phyloP scores from a whole-genome alignment of 2,888 invertebrate species.

The Beris morrisii region DNA sequence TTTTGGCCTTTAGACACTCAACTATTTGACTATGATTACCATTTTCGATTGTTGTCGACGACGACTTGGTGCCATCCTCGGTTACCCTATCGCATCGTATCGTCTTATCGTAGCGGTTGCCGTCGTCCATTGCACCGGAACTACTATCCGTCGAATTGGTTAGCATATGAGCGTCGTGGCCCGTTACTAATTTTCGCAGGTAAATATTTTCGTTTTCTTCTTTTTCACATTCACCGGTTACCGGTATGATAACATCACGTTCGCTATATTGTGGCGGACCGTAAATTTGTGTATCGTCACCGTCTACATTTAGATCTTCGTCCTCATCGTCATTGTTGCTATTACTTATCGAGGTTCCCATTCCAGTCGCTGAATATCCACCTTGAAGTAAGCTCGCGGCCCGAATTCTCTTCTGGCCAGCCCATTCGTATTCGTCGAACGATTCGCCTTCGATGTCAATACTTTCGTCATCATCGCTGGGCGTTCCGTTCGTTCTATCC shows the following conservation, averaged over 20 bases:
- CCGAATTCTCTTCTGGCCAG: constrained; percentile 80
- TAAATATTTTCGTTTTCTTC: constrained; percentile 49
- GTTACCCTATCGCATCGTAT: constrained; percentile 3
- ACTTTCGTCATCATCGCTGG: constrained; percentile 60
- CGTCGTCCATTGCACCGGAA: constrained; percentile 4
- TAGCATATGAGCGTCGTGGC: constrained; percentile 32
- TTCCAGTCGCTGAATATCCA: constrained; percentile 61
- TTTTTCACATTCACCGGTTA: constrained; percentile 55
- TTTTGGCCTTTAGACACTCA: constrained; percentile 74
- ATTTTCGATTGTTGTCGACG: background rate
- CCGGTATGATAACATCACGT: constrained; percentile 64
- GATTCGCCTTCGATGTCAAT: constrained; percentile 75
- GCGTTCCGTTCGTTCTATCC: constrained; percentile 41
- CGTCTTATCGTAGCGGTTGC: background rate
- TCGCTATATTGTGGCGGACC: constrained; percentile 87
- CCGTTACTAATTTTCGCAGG: constrained; percentile 50
- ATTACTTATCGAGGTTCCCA: constrained; percentile 52
- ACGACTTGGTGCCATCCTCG: background rate
- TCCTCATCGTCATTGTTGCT: constrained; percentile 60
- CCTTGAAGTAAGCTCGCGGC: constrained; percentile 72
- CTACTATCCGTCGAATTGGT: constrained; percentile 34
- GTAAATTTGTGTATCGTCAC: constrained; percentile 80
- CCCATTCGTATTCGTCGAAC: constrained; percentile 89
- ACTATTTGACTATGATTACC: constrained; percentile 55
- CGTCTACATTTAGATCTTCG: constrained; percentile 79